Evolutionary conservation across 1,140 invertebrate species (phyloP).

Genomic region (Eurosta solidaginis): DNA sequence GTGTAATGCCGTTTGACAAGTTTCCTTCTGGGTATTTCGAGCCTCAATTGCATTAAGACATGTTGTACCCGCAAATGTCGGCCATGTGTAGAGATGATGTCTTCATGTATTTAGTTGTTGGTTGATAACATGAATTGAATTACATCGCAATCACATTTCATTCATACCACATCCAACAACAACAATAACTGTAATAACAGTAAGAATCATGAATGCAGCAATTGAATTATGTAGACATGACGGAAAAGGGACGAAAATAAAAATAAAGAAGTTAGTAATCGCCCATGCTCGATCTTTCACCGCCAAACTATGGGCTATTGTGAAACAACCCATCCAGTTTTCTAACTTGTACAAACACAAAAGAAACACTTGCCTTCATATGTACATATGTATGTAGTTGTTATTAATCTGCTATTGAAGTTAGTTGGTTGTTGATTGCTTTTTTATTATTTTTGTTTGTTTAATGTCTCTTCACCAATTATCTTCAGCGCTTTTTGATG

Average conservation of each 20-base stretch:
- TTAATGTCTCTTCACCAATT: not conserved
- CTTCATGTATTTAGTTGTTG: not conserved
- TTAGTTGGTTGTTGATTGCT: not conserved
- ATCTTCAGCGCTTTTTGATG: not conserved
- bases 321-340: no score
- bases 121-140: constrained; percentile 29
- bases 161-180: not conserved
- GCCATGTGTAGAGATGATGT: no score
- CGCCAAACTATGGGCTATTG: no score
- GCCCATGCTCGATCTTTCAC: no score
- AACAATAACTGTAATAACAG: not conserved
- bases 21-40: no score
- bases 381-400: not conserved
- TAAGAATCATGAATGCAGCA: not conserved
- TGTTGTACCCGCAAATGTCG: not conserved
- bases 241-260: not conserved
- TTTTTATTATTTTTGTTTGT: not conserved
- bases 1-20: no score
- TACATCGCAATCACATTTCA: constrained; percentile 28
- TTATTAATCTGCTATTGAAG: not conserved
- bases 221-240: not conserved
- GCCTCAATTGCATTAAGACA: no score
- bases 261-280: no score
- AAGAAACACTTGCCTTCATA: not conserved
- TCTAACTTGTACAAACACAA: not conserved